Evolutionary conservation across 2,797 vertebrate species (phyloP).

Genomic region (Arrhamphus sclerolepis): DNA sequence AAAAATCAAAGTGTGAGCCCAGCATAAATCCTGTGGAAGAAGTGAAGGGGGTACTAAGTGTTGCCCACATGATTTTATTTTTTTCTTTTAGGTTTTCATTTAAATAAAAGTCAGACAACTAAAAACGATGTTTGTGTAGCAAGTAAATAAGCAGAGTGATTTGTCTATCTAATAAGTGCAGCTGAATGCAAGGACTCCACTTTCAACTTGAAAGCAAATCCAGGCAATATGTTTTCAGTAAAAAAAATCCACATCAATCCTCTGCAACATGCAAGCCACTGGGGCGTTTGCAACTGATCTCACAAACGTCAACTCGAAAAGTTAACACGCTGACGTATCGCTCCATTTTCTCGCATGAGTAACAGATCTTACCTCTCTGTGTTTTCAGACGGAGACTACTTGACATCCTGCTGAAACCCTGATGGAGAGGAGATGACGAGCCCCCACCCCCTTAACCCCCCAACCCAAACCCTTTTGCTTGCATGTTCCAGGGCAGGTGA

Average conservation of each 20-base stretch:
- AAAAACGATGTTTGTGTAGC: conserved; percentile 2
- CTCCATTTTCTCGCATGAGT: conserved; percentile 19
- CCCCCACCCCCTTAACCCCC: neutral
- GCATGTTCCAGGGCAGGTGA: conserved; percentile 70
- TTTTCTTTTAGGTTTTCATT: too few relatives aligned
- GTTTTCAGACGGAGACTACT: conserved; percentile 47
- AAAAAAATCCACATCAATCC: neutral
- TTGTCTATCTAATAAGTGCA: too few relatives aligned
- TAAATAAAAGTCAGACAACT: too few relatives aligned
- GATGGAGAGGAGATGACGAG: conserved; percentile 32
- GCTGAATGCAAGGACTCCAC: neutral
- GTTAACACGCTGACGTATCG: conserved; percentile 30
- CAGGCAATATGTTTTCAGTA: conserved; percentile 5
- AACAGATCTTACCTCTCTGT: conserved; percentile 30
- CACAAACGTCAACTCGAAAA: conserved; percentile 28
- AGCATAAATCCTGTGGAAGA: too few relatives aligned
- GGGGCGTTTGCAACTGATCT: conserved; percentile 23
- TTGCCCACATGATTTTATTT: too few relatives aligned
- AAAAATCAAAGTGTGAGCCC: too few relatives aligned
- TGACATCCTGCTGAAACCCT: conserved; percentile 45
- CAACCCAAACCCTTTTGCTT: neutral
- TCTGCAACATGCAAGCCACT: conserved; percentile 2
- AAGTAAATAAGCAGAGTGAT: conserved; percentile 2
- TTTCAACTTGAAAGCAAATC: neutral
- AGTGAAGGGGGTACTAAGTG: too few relatives aligned